These are phyloP conservation scores for Emydura subglobosa DNA, from an alignment of 2,113 vertebrate species.

Conservation along the genomic window DNA sequence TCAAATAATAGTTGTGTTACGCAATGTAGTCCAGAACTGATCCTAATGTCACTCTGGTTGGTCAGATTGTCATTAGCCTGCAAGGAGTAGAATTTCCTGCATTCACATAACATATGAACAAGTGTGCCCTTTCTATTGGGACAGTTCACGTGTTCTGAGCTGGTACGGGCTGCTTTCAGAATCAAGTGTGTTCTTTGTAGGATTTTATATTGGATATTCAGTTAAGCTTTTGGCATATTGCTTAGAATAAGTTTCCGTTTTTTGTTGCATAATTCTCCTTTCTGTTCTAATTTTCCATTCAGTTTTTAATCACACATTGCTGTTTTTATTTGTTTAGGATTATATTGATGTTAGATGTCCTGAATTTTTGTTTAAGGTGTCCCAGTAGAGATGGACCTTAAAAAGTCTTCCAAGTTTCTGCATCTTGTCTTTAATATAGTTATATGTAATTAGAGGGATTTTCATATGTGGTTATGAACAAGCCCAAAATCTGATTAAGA, in stretches of 20 bases:
- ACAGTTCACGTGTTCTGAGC: neutral
- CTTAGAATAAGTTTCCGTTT: neutral
- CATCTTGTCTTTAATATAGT: neutral
- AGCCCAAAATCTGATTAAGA: neutral
- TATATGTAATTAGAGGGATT: constrained; percentile 1
- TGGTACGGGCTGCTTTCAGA: neutral
- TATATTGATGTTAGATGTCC: neutral
- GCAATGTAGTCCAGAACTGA: neutral
- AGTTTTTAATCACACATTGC: neutral
- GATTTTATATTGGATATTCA: neutral
- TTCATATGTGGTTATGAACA: constrained; percentile 12
- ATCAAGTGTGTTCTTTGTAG: neutral
- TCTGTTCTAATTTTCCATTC: neutral
- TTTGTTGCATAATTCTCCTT: neutral
- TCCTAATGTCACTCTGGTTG: neutral
- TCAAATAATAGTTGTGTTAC: neutral
- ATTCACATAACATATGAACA: neutral
- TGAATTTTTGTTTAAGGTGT: neutral
- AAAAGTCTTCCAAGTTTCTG: neutral
- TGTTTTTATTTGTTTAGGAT: neutral
- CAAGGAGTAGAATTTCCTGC: neutral
- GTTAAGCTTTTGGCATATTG: neutral
- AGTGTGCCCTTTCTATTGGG: neutral
- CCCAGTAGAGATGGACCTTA: neutral
- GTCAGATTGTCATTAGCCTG: neutral